These are phyloP conservation scores for Dynastes maya DNA, from an alignment of 2,888 invertebrate genomes.

Conservation along the genomic window DNA sequence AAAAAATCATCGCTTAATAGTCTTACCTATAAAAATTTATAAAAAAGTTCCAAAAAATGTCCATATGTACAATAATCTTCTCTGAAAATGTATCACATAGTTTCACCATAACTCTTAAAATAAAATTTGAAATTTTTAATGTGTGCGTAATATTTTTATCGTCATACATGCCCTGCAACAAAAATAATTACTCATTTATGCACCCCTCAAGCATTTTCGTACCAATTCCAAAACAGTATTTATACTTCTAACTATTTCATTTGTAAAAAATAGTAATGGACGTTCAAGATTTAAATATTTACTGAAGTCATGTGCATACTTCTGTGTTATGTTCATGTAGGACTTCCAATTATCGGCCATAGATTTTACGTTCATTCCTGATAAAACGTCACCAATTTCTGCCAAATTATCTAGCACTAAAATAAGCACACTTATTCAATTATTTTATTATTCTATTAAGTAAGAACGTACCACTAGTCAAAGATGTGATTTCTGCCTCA, in stretches of 20 bases:
- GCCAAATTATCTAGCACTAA: slow-evolving; percentile 71
- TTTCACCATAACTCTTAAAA: slow-evolving; percentile 71
- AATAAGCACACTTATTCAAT: slow-evolving; percentile 8
- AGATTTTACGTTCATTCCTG: slow-evolving; percentile 72
- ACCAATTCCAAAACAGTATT: slow-evolving; percentile 66
- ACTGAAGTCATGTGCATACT: slow-evolving; percentile 67
- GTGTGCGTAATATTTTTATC: slow-evolving; percentile 69
- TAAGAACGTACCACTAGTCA: slow-evolving; percentile 56
- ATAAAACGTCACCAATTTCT: slow-evolving; percentile 71
- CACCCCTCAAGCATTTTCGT: slow-evolving; percentile 51
- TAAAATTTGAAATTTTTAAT: slow-evolving; percentile 72
- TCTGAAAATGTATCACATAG: slow-evolving; percentile 68
- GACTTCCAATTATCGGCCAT: slow-evolving; percentile 75
- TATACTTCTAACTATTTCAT: slow-evolving; percentile 58
- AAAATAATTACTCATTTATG: background rate
- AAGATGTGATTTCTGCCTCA: slow-evolving; percentile 52
- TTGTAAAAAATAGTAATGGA: slow-evolving; percentile 55
- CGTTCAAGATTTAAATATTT: slow-evolving; percentile 64
- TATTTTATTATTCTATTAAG: slow-evolving; percentile 12
- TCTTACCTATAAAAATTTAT: slow-evolving; percentile 48
- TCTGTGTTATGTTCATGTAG: slow-evolving; percentile 70
- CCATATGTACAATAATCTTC: slow-evolving; percentile 53
- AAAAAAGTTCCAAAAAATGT: slow-evolving; percentile 49
- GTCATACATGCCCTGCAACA: slow-evolving; percentile 68
- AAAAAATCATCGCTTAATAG: background rate